Percentiles rank a stretch among this genome's conserved stretches.
These are phyloP conservation scores for Drosophila mimica DNA, from an alignment of 2,888 invertebrate species.

Conservation along the genomic window DNA sequence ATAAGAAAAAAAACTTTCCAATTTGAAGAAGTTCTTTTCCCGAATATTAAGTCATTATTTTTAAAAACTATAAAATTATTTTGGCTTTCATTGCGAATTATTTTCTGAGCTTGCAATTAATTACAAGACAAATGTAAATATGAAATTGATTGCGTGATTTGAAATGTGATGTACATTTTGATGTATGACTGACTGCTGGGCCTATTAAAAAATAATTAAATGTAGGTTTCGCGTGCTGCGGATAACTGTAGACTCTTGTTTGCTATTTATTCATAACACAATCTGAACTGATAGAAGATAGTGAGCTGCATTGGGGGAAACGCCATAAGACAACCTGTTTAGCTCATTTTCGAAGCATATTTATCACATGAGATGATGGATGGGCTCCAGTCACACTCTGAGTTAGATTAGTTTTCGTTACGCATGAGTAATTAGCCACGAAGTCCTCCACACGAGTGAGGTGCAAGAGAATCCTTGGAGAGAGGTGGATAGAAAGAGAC, in stretches of 20 bases:
- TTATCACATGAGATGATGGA: slow-evolving; percentile 42
- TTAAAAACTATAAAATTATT: too few relatives aligned
- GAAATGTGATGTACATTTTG: background rate
- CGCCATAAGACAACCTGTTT: background rate
- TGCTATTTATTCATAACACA: background rate
- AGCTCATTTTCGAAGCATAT: slow-evolving; percentile 20
- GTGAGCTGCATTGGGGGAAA: background rate
- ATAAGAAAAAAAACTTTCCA: background rate
- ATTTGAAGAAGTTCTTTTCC: background rate
- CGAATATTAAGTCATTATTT: background rate
- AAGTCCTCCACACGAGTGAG: slow-evolving; percentile 33
- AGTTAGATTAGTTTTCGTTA: slow-evolving; percentile 72
- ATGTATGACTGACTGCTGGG: background rate
- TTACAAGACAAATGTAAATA: background rate
- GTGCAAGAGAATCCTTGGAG: background rate
- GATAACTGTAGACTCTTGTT: background rate
- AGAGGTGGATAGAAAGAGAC: slow-evolving; percentile 5
- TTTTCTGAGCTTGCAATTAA: background rate
- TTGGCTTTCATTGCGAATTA: background rate
- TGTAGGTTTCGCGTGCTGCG: background rate
- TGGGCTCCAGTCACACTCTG: slow-evolving; percentile 33
- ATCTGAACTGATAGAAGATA: background rate
- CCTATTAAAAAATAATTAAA: background rate
- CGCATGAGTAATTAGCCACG: slow-evolving; percentile 75
- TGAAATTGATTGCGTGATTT: background rate